phyloP scores from a whole-genome alignment of 2,888 invertebrate species.

The Argyresthia goedartella region DNA sequence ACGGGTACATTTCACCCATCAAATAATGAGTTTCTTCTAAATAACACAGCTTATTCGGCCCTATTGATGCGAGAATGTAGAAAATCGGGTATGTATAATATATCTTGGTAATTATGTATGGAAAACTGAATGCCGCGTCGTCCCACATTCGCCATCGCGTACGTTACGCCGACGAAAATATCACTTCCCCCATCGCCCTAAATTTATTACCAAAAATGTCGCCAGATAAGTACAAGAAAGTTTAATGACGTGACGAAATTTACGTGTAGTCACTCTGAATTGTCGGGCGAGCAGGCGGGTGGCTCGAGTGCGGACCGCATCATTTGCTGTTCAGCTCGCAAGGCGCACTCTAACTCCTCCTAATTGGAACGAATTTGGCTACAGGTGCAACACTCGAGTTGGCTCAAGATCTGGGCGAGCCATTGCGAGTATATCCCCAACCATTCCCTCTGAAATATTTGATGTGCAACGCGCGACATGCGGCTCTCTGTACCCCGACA shows the following conservation, averaged over 20 bases:
- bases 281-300: slow-evolving; percentile 23
- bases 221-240: slow-evolving; percentile 50
- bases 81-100: too few species aligned
- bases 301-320: slow-evolving; percentile 48
- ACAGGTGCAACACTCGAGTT: slow-evolving; percentile 67
- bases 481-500: slow-evolving; percentile 18
- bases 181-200: background rate
- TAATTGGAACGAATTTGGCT: slow-evolving; percentile 71
- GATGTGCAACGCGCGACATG: slow-evolving; percentile 57
- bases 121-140: too few species aligned
- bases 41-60: too few species aligned
- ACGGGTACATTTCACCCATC: too few species aligned
- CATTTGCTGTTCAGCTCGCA: slow-evolving; percentile 66
- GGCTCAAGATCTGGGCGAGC: slow-evolving; percentile 66
- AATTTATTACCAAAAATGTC: slow-evolving; percentile 8
- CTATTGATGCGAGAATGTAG: too few species aligned
- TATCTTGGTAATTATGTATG: too few species aligned
- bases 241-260: slow-evolving; percentile 54
- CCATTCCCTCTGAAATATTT: slow-evolving; percentile 61
- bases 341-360: slow-evolving; percentile 64
- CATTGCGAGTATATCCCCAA: slow-evolving; percentile 57
- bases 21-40: too few species aligned
- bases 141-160: too few species aligned
- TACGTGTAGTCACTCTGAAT: slow-evolving; percentile 54
- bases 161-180: too few species aligned